Evolutionary conservation across 1,140 invertebrate species (phyloP).

Genomic region (Fopius arisanus): DNA sequence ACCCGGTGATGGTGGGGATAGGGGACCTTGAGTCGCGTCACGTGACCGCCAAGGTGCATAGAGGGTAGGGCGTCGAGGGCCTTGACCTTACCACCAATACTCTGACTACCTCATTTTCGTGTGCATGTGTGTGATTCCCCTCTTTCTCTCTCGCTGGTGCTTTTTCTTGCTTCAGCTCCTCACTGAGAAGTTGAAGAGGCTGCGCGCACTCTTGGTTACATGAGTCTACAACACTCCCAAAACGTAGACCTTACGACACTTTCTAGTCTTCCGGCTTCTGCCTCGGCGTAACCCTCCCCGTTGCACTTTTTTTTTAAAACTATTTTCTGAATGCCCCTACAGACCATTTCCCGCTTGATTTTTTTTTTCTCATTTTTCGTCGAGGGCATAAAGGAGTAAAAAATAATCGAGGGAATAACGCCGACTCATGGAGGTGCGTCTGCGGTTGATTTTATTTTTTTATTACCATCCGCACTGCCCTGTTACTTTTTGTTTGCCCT

Average conservation of each 20-base stretch:
- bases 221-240: constrained; percentile 50
- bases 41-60: constrained; percentile 62
- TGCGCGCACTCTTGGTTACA: constrained; percentile 36
- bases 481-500: neutral
- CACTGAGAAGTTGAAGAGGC: constrained; percentile 8
- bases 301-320: neutral
- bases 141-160: neutral
- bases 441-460: neutral
- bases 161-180: constrained; percentile 18
- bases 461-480: neutral
- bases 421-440: constrained; percentile 1
- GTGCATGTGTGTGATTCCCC: constrained; percentile 21
- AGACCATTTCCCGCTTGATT: neutral
- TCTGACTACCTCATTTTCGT: constrained; percentile 14
- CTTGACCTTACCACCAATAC: constrained; percentile 59
- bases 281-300: neutral
- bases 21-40: constrained; percentile 64
- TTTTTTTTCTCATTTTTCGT: neutral
- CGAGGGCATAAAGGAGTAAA: neutral
- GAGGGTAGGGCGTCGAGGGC: constrained; percentile 62
- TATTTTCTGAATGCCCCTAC: neutral
- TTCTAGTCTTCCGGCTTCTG: constrained; percentile 13
- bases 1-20: constrained; percentile 52
- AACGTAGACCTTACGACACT: constrained; percentile 48
- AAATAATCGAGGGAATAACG: neutral